Evolutionary conservation across 2,888 invertebrate genomes (phyloP), one percentile per base, ranked within the genome.

Genomic region (Neoitamus cyanurus): DNA sequence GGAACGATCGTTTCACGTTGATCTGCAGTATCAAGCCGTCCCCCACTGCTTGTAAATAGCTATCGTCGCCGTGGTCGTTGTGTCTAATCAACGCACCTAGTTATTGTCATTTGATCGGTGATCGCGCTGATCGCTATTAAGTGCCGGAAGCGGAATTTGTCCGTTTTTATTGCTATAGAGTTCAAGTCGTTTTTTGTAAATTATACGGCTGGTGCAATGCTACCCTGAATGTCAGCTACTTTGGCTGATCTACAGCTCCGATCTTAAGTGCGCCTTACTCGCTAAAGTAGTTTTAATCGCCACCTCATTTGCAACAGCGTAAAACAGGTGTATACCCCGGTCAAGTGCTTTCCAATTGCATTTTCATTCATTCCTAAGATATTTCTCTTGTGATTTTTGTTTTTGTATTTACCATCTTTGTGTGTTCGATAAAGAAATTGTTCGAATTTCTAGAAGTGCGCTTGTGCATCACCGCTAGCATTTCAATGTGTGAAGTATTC

Each of bases 131-230:
- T 58, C 46, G 46, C 42, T 72, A 83, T 83, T 83, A 83, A 83
- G 72, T 83, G 70, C 83, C 83, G 83, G 83, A 83, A 83, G 83
- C 83, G 83, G 83, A 83, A 83, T 83, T 83, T 83, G 46, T 69
- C 20, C 58, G 37, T 68, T 68, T 46, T 69, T 75, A 75, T 25
- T 75, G 13, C 7, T 20, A 20, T 6, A 42, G 75, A 75, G 75
- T 75, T 75, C 75, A 75, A 75, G 75, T 75, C 11, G 75, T 37
- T 37, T 31, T 70, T 30, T 75, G 42, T 75, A 75, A 37, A 75
- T 37, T 75, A 20, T 25, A 75, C 75, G 3, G 75, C 28, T 42
- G 75, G 75, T 75, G 75, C 42, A 75, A 75, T 75, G 42, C 73
- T 75, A 75, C 25, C 13, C 25, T 75, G 75, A 75, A 75, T 75